Conservation (phyloP, 1,140 invertebrate genomes). For the Drepana arcuata region DNA sequence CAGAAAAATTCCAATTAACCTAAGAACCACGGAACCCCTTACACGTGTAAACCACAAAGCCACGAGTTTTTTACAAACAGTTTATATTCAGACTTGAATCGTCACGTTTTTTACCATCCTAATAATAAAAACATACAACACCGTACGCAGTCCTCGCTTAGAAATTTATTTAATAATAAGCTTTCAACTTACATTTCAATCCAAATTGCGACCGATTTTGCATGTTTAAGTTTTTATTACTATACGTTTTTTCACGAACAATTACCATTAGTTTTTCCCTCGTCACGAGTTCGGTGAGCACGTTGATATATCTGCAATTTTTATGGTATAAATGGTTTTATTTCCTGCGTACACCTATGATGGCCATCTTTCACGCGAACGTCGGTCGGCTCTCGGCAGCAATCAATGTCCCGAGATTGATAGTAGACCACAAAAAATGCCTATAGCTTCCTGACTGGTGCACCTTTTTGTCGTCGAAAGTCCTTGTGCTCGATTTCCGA, state of each 20-base stretch:
- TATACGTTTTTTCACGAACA: too few relatives aligned
- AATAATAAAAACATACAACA: constrained; percentile 34
- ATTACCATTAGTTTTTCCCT: constrained; percentile 21
- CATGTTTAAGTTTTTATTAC: constrained; percentile 38
- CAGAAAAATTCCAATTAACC: constrained; percentile 5
- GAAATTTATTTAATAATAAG: constrained; percentile 47
- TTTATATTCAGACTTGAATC: constrained; percentile 11
- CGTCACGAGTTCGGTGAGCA: constrained; percentile 29
- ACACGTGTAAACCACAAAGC: neutral
- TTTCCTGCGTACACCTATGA: constrained; percentile 14
- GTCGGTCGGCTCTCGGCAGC: constrained; percentile 5
- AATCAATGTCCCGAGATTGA: constrained; percentile 13
- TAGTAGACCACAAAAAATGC: constrained; percentile 12
- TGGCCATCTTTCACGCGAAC: constrained; percentile 9
- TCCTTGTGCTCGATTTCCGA: constrained; percentile 6
- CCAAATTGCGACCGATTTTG: constrained; percentile 32
- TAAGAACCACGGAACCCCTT: constrained; percentile 5
- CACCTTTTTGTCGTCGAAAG: constrained; percentile 10
- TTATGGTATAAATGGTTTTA: constrained; percentile 9
- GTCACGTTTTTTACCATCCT: constrained; percentile 15
- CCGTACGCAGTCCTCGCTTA: constrained; percentile 26
- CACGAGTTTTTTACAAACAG: neutral
- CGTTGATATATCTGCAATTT: constrained; percentile 6
- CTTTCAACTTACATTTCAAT: constrained; percentile 46
- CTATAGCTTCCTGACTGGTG: constrained; percentile 7